phyloP scores from a whole-genome alignment of 2,888 invertebrate genomes.

The Seira musarum region DNA sequence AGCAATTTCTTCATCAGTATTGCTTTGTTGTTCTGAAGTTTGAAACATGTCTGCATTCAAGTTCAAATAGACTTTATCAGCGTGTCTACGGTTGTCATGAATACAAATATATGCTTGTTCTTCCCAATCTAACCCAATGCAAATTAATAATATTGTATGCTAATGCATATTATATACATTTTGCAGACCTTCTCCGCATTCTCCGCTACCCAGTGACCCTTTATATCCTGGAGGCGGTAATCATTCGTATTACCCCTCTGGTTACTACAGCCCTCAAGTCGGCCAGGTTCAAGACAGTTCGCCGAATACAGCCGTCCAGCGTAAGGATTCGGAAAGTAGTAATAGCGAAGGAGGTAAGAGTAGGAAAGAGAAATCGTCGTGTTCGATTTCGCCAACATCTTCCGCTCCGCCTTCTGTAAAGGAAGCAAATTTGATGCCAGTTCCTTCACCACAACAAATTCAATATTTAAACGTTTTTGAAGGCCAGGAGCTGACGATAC shows the following conservation, averaged over 20 bases:
- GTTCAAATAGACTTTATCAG: neutral
- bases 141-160: too few species aligned
- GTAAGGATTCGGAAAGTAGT: constrained; percentile 72
- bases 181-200: constrained; percentile 69
- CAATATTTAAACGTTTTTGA: constrained; percentile 96
- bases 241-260: constrained; percentile 67
- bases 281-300: constrained; percentile 64
- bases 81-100: constrained; percentile 3
- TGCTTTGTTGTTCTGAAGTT: neutral
- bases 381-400: constrained; percentile 70
- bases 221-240: constrained; percentile 65
- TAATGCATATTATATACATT: neutral
- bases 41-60: neutral
- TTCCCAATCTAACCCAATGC: too few species aligned
- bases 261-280: constrained; percentile 69
- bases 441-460: constrained; percentile 96
- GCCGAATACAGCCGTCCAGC: constrained; percentile 70
- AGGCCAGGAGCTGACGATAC: constrained; percentile 96
- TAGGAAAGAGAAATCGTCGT: constrained; percentile 70
- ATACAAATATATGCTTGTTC: too few species aligned
- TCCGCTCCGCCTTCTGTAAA: constrained; percentile 75
- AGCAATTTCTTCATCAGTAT: neutral
- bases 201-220: constrained; percentile 67
- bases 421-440: constrained; percentile 94
- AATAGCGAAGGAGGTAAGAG: constrained; percentile 70